Evolutionary conservation across 2,797 vertebrate genomes (phyloP).

Genomic region (Micropoecilia bifurca): DNA sequence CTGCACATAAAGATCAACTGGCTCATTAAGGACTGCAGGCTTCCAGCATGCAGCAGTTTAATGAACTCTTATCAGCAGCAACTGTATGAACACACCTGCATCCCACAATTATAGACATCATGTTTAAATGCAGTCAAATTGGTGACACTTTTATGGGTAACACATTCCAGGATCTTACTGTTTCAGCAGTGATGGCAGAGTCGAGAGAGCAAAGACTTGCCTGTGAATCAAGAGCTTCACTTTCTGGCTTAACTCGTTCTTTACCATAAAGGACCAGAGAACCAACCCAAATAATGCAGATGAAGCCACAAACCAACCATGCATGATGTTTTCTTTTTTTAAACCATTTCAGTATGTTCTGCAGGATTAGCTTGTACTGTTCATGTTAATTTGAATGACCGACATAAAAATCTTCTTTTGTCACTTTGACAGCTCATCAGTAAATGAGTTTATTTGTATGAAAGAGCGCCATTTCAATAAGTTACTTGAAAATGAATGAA

Average conservation of each 20-base stretch:
- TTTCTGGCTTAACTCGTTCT: not conserved
- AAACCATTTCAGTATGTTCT: no score
- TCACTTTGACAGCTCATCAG: no score
- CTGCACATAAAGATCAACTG: constrained; percentile 72
- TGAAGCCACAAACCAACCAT: not conserved
- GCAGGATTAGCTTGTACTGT: no score
- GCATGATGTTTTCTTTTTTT: no score
- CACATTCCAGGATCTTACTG: not conserved
- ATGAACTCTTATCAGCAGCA: constrained; percentile 56
- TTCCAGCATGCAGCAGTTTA: constrained; percentile 54
- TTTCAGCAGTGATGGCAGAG: not conserved
- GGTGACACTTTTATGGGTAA: not conserved
- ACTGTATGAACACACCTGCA: no score
- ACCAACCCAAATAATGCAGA: not conserved
- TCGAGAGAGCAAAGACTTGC: not conserved
- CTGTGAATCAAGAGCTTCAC: not conserved
- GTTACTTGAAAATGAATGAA: no score
- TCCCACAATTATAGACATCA: not conserved
- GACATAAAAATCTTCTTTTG: no score
- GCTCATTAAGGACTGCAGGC: constrained; percentile 66
- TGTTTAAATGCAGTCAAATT: not conserved
- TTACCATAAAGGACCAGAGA: not conserved
- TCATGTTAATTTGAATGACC: no score
- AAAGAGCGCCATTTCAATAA: no score
- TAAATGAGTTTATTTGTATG: no score